Percentiles rank a stretch among this genome's conserved stretches.
phyloP scores from a whole-genome alignment of 2,113 vertebrate species.

The Malurus alboscapulatus region DNA sequence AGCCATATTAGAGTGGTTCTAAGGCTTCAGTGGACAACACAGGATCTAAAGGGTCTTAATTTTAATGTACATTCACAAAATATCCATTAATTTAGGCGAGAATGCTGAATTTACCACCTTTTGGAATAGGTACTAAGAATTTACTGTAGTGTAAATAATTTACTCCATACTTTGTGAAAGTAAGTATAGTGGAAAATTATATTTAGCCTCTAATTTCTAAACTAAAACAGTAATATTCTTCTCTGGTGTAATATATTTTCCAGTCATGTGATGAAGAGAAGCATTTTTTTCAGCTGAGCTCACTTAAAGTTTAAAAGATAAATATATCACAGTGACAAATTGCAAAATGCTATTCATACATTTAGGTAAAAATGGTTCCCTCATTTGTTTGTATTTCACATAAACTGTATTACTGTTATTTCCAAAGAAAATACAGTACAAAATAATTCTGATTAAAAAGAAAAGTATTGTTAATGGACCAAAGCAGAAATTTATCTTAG shows the following conservation, averaged over 20 bases:
- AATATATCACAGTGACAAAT: constrained; percentile 71
- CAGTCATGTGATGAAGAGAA: constrained; percentile 63
- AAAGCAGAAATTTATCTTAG: constrained; percentile 65
- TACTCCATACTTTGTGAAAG: constrained; percentile 32
- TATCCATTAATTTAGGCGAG: neutral
- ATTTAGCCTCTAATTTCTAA: constrained; percentile 60
- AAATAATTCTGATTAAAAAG: constrained; percentile 70
- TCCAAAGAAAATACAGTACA: constrained; percentile 69
- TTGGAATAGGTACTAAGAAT: constrained; percentile 21
- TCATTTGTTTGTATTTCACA: constrained; percentile 70
- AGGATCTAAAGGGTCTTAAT: neutral
- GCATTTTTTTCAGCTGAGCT: constrained; percentile 62
- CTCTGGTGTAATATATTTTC: constrained; percentile 62
- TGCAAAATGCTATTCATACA: constrained; percentile 65
- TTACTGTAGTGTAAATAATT: constrained; percentile 56
- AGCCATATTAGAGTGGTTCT: neutral
- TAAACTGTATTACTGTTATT: constrained; percentile 62
- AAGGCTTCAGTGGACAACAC: neutral
- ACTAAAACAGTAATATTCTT: constrained; percentile 44
- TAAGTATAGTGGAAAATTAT: constrained; percentile 64
- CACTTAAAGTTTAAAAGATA: constrained; percentile 72
- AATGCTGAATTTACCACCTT: constrained; percentile 39
- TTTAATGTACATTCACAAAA: neutral
- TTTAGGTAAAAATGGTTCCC: constrained; percentile 54
- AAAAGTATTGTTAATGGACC: constrained; percentile 62